phyloP scores from a whole-genome alignment of 2,888 invertebrate genomes.

The Amphipyra berbera region DNA sequence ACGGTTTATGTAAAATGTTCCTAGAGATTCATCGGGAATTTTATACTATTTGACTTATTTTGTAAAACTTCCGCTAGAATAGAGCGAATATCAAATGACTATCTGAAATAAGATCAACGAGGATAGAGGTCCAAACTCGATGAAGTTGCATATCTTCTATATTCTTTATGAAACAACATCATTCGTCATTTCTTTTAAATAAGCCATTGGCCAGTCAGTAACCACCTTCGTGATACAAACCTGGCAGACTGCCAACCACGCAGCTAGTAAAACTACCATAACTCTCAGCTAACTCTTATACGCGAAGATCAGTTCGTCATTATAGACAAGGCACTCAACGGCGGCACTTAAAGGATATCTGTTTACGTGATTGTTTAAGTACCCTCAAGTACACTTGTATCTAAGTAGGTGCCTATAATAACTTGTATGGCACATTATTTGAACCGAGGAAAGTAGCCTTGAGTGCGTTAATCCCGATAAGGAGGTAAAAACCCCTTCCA shows the following conservation, averaged over 20 bases:
- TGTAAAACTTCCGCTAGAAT: constrained; percentile 19
- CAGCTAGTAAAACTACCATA: constrained; percentile 32
- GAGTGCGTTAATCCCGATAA: not conserved
- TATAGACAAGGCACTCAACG: constrained; percentile 11
- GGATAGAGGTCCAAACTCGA: constrained; percentile 42
- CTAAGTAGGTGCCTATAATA: not conserved
- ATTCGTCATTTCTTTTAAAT: constrained; percentile 68
- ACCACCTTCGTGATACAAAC: constrained; percentile 21
- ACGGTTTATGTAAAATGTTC: too few relatives aligned
- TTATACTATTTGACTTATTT: too few relatives aligned
- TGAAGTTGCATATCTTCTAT: constrained; percentile 59
- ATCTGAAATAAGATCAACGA: constrained; percentile 18
- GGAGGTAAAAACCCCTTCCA: not conserved
- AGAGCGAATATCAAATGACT: constrained; percentile 28
- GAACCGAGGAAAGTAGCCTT: not conserved
- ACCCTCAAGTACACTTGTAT: not conserved
- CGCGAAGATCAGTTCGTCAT: constrained; percentile 12
- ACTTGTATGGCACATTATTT: constrained; percentile 2
- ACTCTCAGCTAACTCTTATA: constrained; percentile 13
- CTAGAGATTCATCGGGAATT: too few relatives aligned
- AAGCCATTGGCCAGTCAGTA: constrained; percentile 44
- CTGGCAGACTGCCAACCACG: constrained; percentile 42
- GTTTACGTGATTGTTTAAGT: constrained; percentile 2
- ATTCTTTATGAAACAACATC: constrained; percentile 63
- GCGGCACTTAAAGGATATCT: constrained; percentile 13